Conservation (phyloP, 2,888 invertebrate species). For the Arenicola marina region DNA sequence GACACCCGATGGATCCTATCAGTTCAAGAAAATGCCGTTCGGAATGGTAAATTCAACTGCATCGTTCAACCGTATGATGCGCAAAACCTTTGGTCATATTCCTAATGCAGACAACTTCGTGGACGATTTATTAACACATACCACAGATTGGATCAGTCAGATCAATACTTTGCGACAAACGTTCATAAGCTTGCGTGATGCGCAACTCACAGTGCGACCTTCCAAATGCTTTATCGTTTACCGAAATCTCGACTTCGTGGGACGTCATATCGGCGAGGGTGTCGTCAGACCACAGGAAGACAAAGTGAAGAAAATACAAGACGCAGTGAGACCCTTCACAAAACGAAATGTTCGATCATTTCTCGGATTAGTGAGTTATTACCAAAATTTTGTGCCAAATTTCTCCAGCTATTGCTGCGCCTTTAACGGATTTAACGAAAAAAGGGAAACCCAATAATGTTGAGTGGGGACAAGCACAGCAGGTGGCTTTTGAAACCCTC, state of each 20-base stretch:
- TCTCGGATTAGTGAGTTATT: neutral
- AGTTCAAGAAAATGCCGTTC: slow-evolving; percentile 6
- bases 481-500: neutral
- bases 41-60: neutral
- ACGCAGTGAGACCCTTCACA: neutral
- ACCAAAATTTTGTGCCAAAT: slow-evolving; percentile 24
- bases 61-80: slow-evolving; percentile 4
- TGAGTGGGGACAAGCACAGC: slow-evolving; percentile 7
- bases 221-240: neutral
- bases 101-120: neutral
- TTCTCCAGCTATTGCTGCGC: slow-evolving; percentile 25
- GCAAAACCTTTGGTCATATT: neutral
- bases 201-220: neutral
- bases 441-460: slow-evolving; percentile 24
- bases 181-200: neutral
- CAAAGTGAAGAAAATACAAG: neutral
- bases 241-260: neutral
- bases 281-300: neutral
- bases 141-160: neutral
- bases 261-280: neutral
- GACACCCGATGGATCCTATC: slow-evolving; percentile 3
- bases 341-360: slow-evolving; percentile 3
- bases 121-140: slow-evolving; percentile 4
- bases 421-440: slow-evolving; percentile 30
- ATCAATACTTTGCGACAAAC: neutral